Base-by-base conservation (phyloP, 2,888 invertebrate genomes). In the Cheilosia pagana region DNA sequence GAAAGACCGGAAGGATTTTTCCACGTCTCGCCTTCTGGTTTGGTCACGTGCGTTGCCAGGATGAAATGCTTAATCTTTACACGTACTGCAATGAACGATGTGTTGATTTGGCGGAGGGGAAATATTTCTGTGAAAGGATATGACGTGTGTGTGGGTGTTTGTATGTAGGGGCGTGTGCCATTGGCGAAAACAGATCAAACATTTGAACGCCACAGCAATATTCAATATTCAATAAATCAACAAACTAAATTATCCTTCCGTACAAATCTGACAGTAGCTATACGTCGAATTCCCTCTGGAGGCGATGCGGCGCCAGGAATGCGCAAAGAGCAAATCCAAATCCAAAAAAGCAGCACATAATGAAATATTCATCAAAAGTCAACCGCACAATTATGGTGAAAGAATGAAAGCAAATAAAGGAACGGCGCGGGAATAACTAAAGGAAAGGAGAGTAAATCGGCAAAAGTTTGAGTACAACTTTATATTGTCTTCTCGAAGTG, bases 321-420 rank as follows among this genome's bases (percentile, higher is more conserved):
- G 39, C 39, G 39, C 50, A 62, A 62, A 52, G 53, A 68, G 63
- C 53, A 67, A 82, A 82, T 77, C 72, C 62, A 74, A 83, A 83
- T 74, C 74, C 72, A 31, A 19, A 67, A 67, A 55, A 74, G 48
- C 68, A 52, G 59, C 28, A 75, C 79, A 70, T 67, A 85, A 85
- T 79, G 74, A 79, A 85, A 85, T 85, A 85, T 85, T 85, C 74
- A 79, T 85, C 83, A 79, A 75, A 79, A 85, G 83, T 78, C 79
- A 85, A 79, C 79, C 83, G 65, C 74, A 75, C 83, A 85, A 85
- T 85, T 78, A 83, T 68, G 78, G 70, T 62, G 28, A 67, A 55
- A 71, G 72, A 78, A 35, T 3, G 35, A 35, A 3, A 10, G 35
- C 35, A 35, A 35, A 35, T 35, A 35, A 35, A 35, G 12, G 35